Evolutionary conservation across 2,888 invertebrate genomes (phyloP), one percentile per base, ranked within the genome.

Genomic region (Tachystola acroxantha): DNA sequence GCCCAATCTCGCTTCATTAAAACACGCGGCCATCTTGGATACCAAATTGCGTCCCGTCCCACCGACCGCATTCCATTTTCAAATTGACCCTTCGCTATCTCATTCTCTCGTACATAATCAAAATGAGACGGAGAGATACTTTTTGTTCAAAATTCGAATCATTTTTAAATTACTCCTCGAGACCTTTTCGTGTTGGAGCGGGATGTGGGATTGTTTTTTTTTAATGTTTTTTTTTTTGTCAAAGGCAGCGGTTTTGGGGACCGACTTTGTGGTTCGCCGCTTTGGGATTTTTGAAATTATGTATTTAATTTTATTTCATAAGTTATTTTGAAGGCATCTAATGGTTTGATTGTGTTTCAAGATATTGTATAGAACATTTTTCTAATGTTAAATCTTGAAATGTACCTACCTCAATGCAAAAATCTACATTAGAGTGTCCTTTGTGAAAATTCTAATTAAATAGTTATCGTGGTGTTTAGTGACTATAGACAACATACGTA

Each of bases 91-190:
- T 57, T 42, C 48, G 51, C 44, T 37, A 32, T 62, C 59, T 49
- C 48, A 41, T 33, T 65, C 54, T 37, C 52, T 27, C 46, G 45
- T 40, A 10, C 32, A 6, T 25, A 28, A 26, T 37, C 26, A 30
- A 38, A 29, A 34, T 12, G 38, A 12, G 38, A 37, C 28, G 30
- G 36, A 12, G 22, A 19, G 27, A 45, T 7, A 37, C 36, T 50
- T 54, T 51, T 59, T 60, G 56, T 65, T 65, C 50, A 45, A 60
- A 64, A 47, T 58, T 53, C 38, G 57, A 58, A 53, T 59, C 49
- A 54, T 53, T 65, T 62, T 49, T 45, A 58, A 64, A 59, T 55
- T 47, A 44, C 41, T 45, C 10, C 6, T 16, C 40, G 26, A 36
- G 19, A 36, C 31, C 22, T 34, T 16, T 11, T 36, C 29, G 35